Base-by-base conservation (phyloP, 1,140 invertebrate species). In the Scaptomyza montana region DNA sequence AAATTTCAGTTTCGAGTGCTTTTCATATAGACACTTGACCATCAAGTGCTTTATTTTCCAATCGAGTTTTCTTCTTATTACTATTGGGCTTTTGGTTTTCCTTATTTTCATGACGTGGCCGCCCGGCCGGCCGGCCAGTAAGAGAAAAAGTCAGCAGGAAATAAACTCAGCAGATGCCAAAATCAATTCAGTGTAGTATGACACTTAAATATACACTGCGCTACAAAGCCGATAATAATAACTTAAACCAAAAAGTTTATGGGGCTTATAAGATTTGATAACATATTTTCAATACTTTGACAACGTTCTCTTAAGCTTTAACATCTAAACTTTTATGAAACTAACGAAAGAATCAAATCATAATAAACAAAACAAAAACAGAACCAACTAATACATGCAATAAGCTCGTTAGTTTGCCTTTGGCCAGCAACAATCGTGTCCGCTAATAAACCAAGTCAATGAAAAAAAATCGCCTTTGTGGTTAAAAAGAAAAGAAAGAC, bases 21-120 rank as follows among this genome's bases (percentile, higher is more conserved):
- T 89, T 89, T 89, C 85, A 89, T 89, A 89, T 66, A 89, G 84
- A 89, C 79, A 89, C 84, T 89, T 87, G 84, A 89, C 63, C 64
- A 84, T 89, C 84, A 89, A 89, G 84, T 89, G 85, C 74, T 76
- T 87, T 78, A 77, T 69, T 68, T 79, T 62, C 50, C 41, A 62
- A 36, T 57, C 39, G 39, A 33, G 25, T 36, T 21, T 33, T 33
- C 30, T 10, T 12, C 1, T 36, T 41, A 30, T 19, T 10, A 4
- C 3, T 25, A 16, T 16, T 2, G 21, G 2, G 21, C 3, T 25
- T 25, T 25, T 25, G 21, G 21, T 25, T 25, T 25, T 1, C 30
- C n/a, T 25, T 30, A 30, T 25, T 43, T 51, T 36, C 12, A 49
- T 65, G 53, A 71, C 54, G 62, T 71, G 68, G 46, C 21, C 21